These are phyloP conservation scores for Reinhardtius hippoglossoides DNA, from an alignment of 2,113 vertebrate species.

Conservation along the genomic window DNA sequence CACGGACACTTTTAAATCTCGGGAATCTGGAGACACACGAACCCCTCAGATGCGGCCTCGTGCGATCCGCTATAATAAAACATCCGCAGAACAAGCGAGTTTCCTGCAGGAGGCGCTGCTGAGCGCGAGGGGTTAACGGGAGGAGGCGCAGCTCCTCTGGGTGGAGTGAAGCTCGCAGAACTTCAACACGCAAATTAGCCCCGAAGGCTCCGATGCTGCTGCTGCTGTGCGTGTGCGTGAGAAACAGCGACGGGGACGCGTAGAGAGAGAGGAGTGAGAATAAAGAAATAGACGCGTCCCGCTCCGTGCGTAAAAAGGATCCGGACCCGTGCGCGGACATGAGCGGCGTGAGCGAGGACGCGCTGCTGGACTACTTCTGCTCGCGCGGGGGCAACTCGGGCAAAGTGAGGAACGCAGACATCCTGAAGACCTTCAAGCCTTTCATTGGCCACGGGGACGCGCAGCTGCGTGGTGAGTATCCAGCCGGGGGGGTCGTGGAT, in stretches of 20 bases:
- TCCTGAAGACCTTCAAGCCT: slow-evolving; percentile 81
- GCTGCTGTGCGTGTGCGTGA: slow-evolving; percentile 27
- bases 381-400: slow-evolving; percentile 72
- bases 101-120: too few species aligned
- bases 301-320: not conserved
- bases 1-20: not conserved
- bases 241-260: not conserved
- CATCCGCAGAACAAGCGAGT: not conserved
- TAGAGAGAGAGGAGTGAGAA: too few species aligned
- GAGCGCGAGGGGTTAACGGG: slow-evolving; percentile 67
- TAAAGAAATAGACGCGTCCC: not conserved
- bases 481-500: not conserved
- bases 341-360: slow-evolving; percentile 79
- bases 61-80: too few species aligned
- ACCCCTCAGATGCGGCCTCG: too few species aligned
- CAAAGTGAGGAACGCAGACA: slow-evolving; percentile 81
- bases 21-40: not conserved
- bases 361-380: slow-evolving; percentile 82
- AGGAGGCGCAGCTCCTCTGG: slow-evolving; percentile 59
- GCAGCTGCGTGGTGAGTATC: slow-evolving; percentile 81
- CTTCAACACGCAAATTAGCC: slow-evolving; percentile 70
- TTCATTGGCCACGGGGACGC: slow-evolving; percentile 82
- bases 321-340: slow-evolving; percentile 47
- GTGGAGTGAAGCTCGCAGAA: slow-evolving; percentile 78
- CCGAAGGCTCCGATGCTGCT: not conserved